These are phyloP conservation scores for cattle (Bos taurus) DNA, from an alignment of 2,113 vertebrate species.

Conservation along the genomic window DNA sequence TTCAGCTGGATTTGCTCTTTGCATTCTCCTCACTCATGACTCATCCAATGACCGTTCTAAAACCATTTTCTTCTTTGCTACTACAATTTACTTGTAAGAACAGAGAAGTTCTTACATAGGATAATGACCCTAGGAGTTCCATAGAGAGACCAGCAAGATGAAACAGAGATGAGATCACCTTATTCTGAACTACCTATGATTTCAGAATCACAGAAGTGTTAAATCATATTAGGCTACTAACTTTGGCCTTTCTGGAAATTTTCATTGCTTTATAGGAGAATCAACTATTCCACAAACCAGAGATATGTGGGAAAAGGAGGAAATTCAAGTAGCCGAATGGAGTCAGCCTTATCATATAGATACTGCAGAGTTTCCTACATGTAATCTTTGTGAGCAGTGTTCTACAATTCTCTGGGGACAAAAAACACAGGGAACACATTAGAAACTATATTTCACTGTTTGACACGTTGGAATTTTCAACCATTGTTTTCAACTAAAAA, in stretches of 20 bases:
- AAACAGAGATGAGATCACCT: slow-evolving; percentile 51
- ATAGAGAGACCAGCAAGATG: background rate
- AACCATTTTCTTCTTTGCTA: slow-evolving; percentile 36
- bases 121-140: slow-evolving; percentile 24
- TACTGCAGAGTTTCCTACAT: slow-evolving; percentile 20
- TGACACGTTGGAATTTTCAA: slow-evolving; percentile 50
- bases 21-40: background rate
- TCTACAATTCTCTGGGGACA: slow-evolving; percentile 35
- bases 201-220: slow-evolving; percentile 39
- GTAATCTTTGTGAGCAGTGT: slow-evolving; percentile 24
- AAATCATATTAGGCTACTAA: slow-evolving; percentile 22
- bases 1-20: slow-evolving; percentile 16
- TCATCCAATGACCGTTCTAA: background rate
- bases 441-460: slow-evolving; percentile 39
- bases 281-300: background rate
- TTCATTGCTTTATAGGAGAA: background rate
- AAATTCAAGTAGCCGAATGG: slow-evolving; percentile 47
- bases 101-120: background rate
- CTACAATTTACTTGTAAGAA: slow-evolving; percentile 42
- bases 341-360: slow-evolving; percentile 54
- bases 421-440: slow-evolving; percentile 55
- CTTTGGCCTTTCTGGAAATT: background rate
- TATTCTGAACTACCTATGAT: background rate
- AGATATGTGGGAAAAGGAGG: background rate
- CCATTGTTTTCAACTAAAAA: slow-evolving; percentile 48